phyloP scores from a whole-genome alignment of 1,140 invertebrate species.

The Anthonomus grandis region DNA sequence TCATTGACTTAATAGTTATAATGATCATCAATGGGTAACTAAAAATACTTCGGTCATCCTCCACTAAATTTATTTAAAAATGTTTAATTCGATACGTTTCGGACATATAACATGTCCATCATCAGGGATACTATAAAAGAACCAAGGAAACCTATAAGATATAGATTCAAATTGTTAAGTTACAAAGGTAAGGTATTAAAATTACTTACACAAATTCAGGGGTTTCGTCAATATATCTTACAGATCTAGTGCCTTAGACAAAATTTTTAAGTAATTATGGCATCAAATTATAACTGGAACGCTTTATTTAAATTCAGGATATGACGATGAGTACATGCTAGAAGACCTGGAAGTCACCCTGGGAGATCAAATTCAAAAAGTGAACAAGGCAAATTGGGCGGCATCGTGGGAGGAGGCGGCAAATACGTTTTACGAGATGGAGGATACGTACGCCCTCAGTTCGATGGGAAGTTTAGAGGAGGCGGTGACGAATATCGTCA shows the following conservation, averaged over 20 bases:
- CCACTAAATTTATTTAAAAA: not conserved
- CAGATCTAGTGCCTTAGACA: too few relatives aligned
- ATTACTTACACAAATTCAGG: too few relatives aligned
- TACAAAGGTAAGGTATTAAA: too few relatives aligned
- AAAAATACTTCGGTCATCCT: too few relatives aligned
- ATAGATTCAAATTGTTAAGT: too few relatives aligned
- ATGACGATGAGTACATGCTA: constrained; percentile 68
- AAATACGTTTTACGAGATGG: constrained; percentile 66
- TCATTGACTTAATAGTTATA: too few relatives aligned
- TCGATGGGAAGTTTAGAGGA: constrained; percentile 77
- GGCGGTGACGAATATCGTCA: constrained; percentile 82
- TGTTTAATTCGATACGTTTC: not conserved
- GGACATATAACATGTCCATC: too few relatives aligned
- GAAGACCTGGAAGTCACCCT: constrained; percentile 92
- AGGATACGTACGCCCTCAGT: constrained; percentile 88
- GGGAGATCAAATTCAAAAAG: constrained; percentile 87
- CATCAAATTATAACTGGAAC: too few relatives aligned
- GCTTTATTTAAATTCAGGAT: constrained; percentile 49
- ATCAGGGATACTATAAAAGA: too few relatives aligned
- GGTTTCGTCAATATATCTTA: too few relatives aligned
- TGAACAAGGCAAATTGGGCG: constrained; percentile 76
- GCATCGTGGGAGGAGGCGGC: constrained; percentile 67
- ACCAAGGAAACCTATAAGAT: too few relatives aligned
- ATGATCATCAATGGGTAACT: not conserved
- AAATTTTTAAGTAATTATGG: too few relatives aligned